Conservation (phyloP, 2,113 vertebrate genomes). For the Brachyhypopomus occidentalis region DNA sequence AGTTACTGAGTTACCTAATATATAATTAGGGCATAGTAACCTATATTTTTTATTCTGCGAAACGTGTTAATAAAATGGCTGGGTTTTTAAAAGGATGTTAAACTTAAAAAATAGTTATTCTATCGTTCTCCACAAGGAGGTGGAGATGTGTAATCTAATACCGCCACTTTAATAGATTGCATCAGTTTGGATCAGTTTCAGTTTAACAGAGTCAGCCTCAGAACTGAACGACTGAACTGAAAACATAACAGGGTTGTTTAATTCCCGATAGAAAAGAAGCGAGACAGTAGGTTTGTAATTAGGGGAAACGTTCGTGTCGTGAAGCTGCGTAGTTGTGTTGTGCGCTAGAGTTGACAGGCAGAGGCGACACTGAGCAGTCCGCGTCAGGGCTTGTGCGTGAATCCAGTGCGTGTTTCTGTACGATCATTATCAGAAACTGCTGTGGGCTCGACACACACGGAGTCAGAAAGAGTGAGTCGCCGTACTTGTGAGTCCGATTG, state of each 20-base stretch:
- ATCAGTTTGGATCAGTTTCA: neutral
- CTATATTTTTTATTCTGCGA: neutral
- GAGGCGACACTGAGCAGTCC: constrained; percentile 70
- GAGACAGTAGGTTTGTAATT: neutral
- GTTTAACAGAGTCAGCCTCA: neutral
- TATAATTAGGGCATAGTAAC: neutral
- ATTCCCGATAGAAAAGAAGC: neutral
- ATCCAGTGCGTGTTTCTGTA: constrained; percentile 69
- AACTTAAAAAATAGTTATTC: too few species aligned
- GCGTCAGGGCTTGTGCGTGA: constrained; percentile 38
- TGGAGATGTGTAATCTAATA: too few species aligned
- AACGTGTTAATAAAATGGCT: neutral
- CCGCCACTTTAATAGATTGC: too few species aligned
- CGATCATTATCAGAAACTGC: constrained; percentile 77
- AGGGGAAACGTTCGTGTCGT: neutral
- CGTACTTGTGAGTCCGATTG: constrained; percentile 55
- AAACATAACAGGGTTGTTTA: neutral
- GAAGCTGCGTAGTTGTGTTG: neutral
- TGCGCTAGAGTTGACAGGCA: constrained; percentile 22
- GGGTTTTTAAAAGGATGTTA: too few species aligned
- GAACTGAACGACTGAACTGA: neutral
- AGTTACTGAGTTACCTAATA: neutral
- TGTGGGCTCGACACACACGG: constrained; percentile 73
- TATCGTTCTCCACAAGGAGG: too few species aligned
- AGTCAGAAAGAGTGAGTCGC: constrained; percentile 56